Base-by-base conservation (phyloP, 2,113 vertebrate genomes). In the Rana temporaria region DNA sequence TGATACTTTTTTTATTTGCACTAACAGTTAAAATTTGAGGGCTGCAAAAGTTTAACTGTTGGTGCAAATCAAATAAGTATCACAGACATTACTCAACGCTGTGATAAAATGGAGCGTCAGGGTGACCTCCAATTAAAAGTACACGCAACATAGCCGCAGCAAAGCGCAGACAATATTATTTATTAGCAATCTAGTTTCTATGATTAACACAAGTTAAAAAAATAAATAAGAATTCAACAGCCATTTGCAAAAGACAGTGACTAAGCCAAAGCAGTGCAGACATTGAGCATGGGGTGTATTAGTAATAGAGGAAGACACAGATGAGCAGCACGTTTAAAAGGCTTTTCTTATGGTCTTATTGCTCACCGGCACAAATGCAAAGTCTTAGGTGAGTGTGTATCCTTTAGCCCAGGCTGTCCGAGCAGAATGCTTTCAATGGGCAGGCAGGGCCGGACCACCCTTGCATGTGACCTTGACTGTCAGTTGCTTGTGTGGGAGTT, bases 391-490 rank as follows among this genome's bases (percentile, higher is more conserved):
- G 55, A 79, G 55, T 55, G 65, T 22, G 57, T 32, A 20, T 81
- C 79, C 79, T 82, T 65, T 82, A 53, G 38, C 69, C 70, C 79
- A 64, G 42, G 70, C 70, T 82, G 59, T 73, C 70, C 59, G 19
- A 66, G 69, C 69, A 66, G 70, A 65, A 73, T 73, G 69, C 69
- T 82, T 57, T 60, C 79, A 82, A 74, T 82, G 70, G 53, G 62
- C n/a, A 74, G 79, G 62, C 42, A 22, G 79, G 79, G 42, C 70
- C 26, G 15, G 68, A 74, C 42, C 79, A 82, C 79, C 79, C 79
- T 82, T 82, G 60, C 62, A 82, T 74, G 68, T 66, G 79, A 74
- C 79, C 79, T 82, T 82, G 60, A 81, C 62, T 73, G 68, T 72
- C 79, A 81, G 79, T 48, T 8, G 30, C 79, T 20, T 24, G 62